Percentiles rank a stretch among this genome's conserved stretches.
Evolutionary conservation across 2,797 vertebrate species (phyloP).

Genomic region (Loriculus beryllinus): DNA sequence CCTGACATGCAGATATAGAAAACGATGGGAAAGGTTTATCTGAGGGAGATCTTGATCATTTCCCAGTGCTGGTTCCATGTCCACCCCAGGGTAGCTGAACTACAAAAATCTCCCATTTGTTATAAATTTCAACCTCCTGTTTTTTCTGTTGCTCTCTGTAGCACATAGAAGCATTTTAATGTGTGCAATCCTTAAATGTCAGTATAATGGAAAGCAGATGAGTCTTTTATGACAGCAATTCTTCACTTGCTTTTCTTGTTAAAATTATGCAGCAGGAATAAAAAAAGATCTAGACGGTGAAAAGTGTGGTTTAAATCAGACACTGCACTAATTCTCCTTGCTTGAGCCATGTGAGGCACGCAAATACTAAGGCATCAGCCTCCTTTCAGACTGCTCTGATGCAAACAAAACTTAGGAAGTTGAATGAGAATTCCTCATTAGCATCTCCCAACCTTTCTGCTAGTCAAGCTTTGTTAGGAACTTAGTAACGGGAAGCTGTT

Average conservation of each 20-base stretch:
- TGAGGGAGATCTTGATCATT: background rate
- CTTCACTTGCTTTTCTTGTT: background rate
- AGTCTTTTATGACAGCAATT: slow-evolving; percentile 12
- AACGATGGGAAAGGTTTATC: background rate
- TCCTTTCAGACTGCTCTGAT: background rate
- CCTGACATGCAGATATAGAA: background rate
- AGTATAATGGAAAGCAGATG: background rate
- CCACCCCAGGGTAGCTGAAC: background rate
- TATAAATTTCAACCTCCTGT: background rate
- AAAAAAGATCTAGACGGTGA: background rate
- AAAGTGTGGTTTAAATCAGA: background rate
- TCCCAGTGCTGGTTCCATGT: background rate
- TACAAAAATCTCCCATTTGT: background rate
- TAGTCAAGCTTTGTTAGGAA: background rate
- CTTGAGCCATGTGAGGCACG: background rate
- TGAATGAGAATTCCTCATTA: background rate
- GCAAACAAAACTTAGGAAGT: background rate
- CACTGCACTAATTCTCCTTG: background rate
- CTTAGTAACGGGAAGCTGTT: background rate
- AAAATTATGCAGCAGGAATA: background rate
- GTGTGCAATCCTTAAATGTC: slow-evolving; percentile 6
- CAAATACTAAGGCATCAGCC: background rate
- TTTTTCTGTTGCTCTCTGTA: background rate
- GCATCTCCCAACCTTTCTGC: background rate
- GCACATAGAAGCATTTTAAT: background rate